Evolutionary conservation across 2,797 vertebrate genomes (phyloP).

Genomic region (Cirrhinus molitorella): DNA sequence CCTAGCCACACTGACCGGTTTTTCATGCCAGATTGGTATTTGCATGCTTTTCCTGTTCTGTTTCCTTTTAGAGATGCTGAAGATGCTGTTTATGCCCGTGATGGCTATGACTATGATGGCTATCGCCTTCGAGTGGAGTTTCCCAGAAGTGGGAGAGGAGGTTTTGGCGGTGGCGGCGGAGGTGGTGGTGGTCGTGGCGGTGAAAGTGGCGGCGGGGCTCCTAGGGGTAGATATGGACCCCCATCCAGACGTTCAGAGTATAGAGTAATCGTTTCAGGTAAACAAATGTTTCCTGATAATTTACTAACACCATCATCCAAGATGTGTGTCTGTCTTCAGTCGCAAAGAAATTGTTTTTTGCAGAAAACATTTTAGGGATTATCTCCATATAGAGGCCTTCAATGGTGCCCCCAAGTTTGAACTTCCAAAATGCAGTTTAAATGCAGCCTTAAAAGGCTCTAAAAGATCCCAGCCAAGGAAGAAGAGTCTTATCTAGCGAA

Average conservation of each 20-base stretch:
- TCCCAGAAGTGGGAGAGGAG: constrained; percentile 84
- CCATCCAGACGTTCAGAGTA: constrained; percentile 92
- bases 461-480: too few relatives aligned
- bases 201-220: constrained; percentile 75
- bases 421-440: too few relatives aligned
- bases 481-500: too few relatives aligned
- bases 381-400: too few relatives aligned
- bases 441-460: too few relatives aligned
- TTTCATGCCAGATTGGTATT: background rate
- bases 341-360: too few relatives aligned
- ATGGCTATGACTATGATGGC: constrained; percentile 89
- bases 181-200: constrained; percentile 80
- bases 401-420: too few relatives aligned
- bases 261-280: constrained; percentile 93
- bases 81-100: constrained; percentile 86
- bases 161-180: constrained; percentile 76
- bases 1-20: background rate
- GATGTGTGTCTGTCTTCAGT: too few relatives aligned
- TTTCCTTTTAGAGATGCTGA: constrained; percentile 82
- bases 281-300: too few relatives aligned
- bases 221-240: constrained; percentile 88
- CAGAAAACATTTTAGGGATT: too few relatives aligned
- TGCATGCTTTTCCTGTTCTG: background rate
- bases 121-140: constrained; percentile 94
- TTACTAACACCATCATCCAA: too few relatives aligned